Percentiles rank a stretch among this genome's conserved stretches.
These are phyloP conservation scores for Tetrao urogallus DNA, from an alignment of 2,113 vertebrate species.

Conservation along the genomic window DNA sequence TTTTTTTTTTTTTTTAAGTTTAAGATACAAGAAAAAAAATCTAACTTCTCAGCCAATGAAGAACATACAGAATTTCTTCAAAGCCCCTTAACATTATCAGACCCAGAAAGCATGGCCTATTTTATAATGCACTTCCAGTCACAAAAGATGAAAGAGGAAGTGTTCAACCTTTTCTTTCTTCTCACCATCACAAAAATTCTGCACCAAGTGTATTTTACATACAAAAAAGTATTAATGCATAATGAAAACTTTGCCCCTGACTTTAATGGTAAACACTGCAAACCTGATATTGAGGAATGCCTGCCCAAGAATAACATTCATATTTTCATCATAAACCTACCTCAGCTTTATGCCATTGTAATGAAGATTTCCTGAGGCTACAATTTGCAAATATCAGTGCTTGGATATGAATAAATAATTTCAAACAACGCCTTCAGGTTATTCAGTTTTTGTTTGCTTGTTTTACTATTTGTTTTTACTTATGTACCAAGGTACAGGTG, in stretches of 20 bases:
- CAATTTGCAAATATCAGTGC: not conserved
- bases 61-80: conserved; percentile 32
- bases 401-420: not conserved
- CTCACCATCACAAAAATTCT: not conserved
- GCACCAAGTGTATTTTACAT: not conserved
- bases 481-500: not conserved
- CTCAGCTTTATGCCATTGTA: not conserved
- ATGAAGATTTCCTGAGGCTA: not conserved
- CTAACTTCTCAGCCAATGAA: conserved; percentile 27
- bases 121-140: not conserved
- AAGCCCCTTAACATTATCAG: conserved; percentile 16
- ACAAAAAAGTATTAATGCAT: not conserved
- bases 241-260: not conserved
- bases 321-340: not conserved
- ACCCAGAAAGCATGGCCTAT: not conserved
- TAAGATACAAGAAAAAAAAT: not conserved
- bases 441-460: not conserved
- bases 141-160: conserved; percentile 28
- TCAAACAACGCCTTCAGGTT: not conserved
- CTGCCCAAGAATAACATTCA: not conserved
- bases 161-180: not conserved
- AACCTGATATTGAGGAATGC: not conserved
- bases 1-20: not conserved
- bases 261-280: not conserved
- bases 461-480: not conserved